phyloP scores from a whole-genome alignment of 2,888 invertebrate genomes.

The Lepidonotus clava region DNA sequence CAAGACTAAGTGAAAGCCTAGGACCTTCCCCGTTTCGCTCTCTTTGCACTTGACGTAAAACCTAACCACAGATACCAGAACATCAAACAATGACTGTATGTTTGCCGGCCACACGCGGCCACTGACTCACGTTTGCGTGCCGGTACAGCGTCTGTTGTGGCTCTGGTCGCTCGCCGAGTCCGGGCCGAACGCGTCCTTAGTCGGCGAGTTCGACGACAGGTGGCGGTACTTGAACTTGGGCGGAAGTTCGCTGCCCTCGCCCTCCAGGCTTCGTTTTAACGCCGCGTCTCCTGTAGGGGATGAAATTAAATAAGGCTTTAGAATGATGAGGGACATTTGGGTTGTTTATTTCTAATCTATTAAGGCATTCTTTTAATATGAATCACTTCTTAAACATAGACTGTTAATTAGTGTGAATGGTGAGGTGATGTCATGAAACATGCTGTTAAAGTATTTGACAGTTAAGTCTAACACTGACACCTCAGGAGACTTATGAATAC shows the following conservation, averaged over 20 bases:
- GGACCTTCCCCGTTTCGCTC: too few relatives aligned
- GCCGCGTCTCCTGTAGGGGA: constrained; percentile 39
- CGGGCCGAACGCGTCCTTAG: not conserved
- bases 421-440: too few relatives aligned
- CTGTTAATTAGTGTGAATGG: too few relatives aligned
- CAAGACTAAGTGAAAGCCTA: too few relatives aligned
- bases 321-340: too few relatives aligned
- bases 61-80: not conserved
- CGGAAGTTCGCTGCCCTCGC: not conserved
- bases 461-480: too few relatives aligned
- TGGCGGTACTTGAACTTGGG: constrained; percentile 27
- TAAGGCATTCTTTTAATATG: too few relatives aligned
- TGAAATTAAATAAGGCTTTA: too few relatives aligned
- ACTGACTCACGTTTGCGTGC: constrained; percentile 49
- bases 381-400: too few relatives aligned
- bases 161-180: not conserved
- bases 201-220: not conserved
- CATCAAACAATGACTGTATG: not conserved
- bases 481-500: too few relatives aligned
- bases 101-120: not conserved
- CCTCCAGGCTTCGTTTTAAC: constrained; percentile 27
- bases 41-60: not conserved
- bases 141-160: constrained; percentile 47
- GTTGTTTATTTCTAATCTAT: too few relatives aligned
- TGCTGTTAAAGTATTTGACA: too few relatives aligned